These are phyloP conservation scores for Albula glossodonta DNA, from an alignment of 2,113 vertebrate genomes.

Conservation along the genomic window DNA sequence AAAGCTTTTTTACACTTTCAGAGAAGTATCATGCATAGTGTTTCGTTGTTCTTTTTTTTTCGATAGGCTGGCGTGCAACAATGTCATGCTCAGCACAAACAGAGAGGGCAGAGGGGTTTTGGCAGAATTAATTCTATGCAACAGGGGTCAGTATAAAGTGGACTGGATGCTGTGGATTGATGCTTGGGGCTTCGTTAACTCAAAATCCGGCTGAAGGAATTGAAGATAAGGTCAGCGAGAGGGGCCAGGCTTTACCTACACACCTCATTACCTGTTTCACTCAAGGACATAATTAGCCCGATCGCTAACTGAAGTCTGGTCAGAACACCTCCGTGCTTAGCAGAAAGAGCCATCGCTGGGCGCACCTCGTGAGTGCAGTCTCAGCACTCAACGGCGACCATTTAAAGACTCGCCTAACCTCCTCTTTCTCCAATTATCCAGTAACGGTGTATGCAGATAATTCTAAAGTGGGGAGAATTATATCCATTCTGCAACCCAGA, in stretches of 20 bases:
- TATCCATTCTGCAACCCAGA: background rate
- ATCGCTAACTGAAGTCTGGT: background rate
- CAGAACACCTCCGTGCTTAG: background rate
- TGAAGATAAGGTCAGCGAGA: background rate
- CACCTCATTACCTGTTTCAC: slow-evolving; percentile 4
- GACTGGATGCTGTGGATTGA: background rate
- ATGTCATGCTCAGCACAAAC: background rate
- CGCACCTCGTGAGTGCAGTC: background rate
- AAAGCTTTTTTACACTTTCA: background rate
- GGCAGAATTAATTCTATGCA: background rate
- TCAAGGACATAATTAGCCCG: slow-evolving; percentile 1
- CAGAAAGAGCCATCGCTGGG: background rate
- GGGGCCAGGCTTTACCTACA: background rate
- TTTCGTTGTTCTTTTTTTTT: background rate
- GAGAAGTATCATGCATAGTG: background rate
- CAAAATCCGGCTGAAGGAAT: background rate
- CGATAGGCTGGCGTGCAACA: background rate
- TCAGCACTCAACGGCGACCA: background rate
- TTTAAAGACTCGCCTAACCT: background rate
- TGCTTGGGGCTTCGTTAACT: background rate
- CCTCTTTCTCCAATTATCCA: background rate
- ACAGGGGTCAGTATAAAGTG: background rate
- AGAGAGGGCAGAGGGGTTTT: background rate
- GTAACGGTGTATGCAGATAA: background rate
- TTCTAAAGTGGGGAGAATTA: background rate